These are phyloP conservation scores for Thera britannica DNA, from an alignment of 2,888 invertebrate species.

Conservation along the genomic window DNA sequence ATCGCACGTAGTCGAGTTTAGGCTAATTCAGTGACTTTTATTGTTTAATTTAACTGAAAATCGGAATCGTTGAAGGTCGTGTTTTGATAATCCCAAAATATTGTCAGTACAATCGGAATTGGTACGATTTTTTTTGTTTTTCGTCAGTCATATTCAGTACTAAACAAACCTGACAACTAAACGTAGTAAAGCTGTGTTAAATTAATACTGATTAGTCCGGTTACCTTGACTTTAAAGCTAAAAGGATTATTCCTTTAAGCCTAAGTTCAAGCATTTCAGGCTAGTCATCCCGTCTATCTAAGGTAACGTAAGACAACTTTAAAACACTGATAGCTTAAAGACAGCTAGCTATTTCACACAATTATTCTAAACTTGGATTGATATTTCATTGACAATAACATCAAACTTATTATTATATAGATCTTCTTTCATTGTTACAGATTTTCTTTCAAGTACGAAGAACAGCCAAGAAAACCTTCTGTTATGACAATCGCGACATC, in stretches of 20 bases:
- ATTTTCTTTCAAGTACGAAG: conserved; percentile 63
- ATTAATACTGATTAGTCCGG: no score
- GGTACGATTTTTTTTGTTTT: not conserved
- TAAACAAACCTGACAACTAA: no score
- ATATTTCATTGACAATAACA: conserved; percentile 12
- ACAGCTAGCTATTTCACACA: conserved; percentile 1
- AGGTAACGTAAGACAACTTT: no score
- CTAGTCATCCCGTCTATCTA: no score
- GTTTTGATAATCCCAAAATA: not conserved
- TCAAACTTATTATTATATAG: conserved; percentile 15
- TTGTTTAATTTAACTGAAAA: no score
- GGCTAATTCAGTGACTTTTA: no score
- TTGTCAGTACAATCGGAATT: not conserved
- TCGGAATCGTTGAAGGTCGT: no score
- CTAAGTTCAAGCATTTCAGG: no score
- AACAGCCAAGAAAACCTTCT: conserved; percentile 49
- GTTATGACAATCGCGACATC: conserved; percentile 48
- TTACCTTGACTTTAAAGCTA: not conserved
- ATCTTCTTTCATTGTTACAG: conserved; percentile 66
- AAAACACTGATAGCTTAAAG: not conserved
- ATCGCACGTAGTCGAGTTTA: no score
- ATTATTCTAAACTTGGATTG: not conserved
- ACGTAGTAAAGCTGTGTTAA: no score
- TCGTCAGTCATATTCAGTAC: not conserved
- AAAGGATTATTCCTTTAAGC: not conserved